Conservation (phyloP, 2,797 vertebrate species). For the Phataginus tricuspis region DNA sequence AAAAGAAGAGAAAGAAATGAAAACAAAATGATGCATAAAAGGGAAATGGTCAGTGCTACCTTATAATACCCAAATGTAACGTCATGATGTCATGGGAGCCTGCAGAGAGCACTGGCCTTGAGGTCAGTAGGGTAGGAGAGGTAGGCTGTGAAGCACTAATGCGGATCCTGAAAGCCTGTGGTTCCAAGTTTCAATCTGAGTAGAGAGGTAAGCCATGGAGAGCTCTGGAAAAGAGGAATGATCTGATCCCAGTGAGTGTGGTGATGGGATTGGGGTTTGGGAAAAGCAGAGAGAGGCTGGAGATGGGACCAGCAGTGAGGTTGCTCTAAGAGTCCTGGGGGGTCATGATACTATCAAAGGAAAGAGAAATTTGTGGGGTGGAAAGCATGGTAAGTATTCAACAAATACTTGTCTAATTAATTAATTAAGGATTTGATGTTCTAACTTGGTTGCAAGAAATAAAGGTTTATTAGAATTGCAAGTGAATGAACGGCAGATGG, state of each 20-base stretch:
- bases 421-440: neutral
- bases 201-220: neutral
- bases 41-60: neutral
- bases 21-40: neutral
- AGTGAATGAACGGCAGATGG: neutral
- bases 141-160: neutral
- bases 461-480: slow-evolving; percentile 31
- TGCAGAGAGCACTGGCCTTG: neutral
- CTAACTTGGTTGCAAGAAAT: slow-evolving; percentile 11
- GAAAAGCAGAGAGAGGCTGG: neutral
- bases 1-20: neutral
- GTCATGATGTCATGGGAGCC: neutral
- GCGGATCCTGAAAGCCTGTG: neutral
- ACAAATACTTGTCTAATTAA: slow-evolving; percentile 14
- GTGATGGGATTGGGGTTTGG: neutral
- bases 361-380: neutral
- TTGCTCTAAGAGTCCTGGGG: neutral
- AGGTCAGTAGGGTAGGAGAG: neutral
- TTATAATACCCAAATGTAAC: neutral
- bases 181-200: neutral
- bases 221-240: neutral
- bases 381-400: neutral
- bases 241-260: neutral
- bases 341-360: neutral
- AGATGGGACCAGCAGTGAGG: neutral